Evolutionary conservation across 2,113 vertebrate genomes (phyloP), one percentile per base, ranked within the genome.

Genomic region (Polypterus senegalus): DNA sequence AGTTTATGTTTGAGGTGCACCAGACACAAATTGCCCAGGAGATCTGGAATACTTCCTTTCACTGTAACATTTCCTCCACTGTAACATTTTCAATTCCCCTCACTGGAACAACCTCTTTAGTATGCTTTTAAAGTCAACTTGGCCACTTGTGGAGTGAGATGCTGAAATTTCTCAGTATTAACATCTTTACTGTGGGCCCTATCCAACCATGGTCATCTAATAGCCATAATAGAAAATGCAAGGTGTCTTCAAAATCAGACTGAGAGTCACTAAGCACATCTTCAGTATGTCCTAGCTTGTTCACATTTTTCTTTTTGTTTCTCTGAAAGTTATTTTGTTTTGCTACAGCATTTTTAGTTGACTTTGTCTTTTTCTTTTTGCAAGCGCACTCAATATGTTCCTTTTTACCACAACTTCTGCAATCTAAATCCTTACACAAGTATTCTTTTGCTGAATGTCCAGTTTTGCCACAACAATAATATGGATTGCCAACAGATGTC

Each of bases 151-250:
- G 59, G 11, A 43, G 52, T 56, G 46, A 69, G 47, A 48, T 69
- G 67, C 11, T 64, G 58, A 27, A 27, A 27, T 27, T 27, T 27
- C 9, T 59, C 58, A 9, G 9, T 59, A 62, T 61, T 59, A 66
- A 60, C 60, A 69, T 65, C 9, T 57, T 5, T 53, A 60, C 60
- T n/a, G 52, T 7, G 9, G 58, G 9, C 47, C 48, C 27, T 27
- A 10, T 68, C 55, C 49, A 63, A 59, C 43, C 54, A 45, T 49
- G 61, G 61, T 55, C 4, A 60, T 61, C 58, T 58, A 63, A 53
- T 60, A 67, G 49, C 61, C 65, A 53, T 58, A 53, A 68, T 46
- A 45, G 66, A 57, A 48, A 65, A 51, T 56, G 60, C 61, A 49
- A 56, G 51, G 9, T 60, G 4, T 11, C 45, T 9, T 57, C 48